Base-by-base conservation (phyloP, 2,888 invertebrate genomes). In the Netelia fuscicornis region DNA sequence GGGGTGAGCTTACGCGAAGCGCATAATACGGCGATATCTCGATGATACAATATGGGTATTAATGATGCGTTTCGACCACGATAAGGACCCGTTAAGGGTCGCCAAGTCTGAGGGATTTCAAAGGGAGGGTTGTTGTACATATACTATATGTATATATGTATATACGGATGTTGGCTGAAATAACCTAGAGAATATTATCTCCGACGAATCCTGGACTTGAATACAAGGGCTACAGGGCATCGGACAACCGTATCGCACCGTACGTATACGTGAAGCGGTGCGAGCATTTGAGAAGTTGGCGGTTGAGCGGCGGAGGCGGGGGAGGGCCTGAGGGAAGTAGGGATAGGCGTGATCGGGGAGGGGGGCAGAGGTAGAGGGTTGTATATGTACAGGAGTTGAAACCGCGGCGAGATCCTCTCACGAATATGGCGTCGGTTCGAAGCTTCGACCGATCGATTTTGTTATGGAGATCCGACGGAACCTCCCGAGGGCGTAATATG, bases 401-500 rank as follows among this genome's bases (percentile, higher is more conserved):
- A 81, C 25, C 30, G 52, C 42, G 48, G 25, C n/a, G 37, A 54
- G 71, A 48, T 42, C n/a, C 52, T 58, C 17, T 62, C n/a, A 37
- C 48, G 25, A 82, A 67, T 8, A 60, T 70, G 58, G 68, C 23
- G 64, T 17, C 68, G 70, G 78, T 64, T 81, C 56, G 64, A 70
- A 82, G 86, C 89, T 88, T 85, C 81, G 71, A 52, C 84, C 85
- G 87, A 89, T 89, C 90, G 89, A 89, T 90, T 89, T 86, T 86
- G 87, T 90, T 89, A 86, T 88, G 87, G 86, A 87, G 86, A 89
- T 89, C 86, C 84, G 79, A 62, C 30, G 75, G 82, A 68, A 72
- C 79, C 76, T 83, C 88, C 86, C 87, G 68, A 62, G 83, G 82
- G 84, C 70, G 86, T 86, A 87, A 87, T 88, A 89, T 87, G 88